Base-by-base conservation (phyloP, 2,888 invertebrate species). In the Dasypolia templi region DNA sequence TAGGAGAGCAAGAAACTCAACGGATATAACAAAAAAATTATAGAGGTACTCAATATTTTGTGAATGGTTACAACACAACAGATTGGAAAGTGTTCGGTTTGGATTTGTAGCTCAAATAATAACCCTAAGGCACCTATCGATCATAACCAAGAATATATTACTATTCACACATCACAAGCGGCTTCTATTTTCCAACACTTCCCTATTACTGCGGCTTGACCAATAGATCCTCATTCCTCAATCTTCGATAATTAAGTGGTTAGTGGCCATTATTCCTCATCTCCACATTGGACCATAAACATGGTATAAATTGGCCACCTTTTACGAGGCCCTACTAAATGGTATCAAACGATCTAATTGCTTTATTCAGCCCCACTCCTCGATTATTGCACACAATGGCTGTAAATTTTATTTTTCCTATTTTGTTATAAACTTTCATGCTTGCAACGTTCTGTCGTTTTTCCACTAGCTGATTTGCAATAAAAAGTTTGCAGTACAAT, bases 311-410 rank as follows among this genome's bases (percentile, higher is more conserved):
- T 83, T 78, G 79, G 58, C 77, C 55, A 67, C 63, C 53, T 81
- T n/a, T 84, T 87, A 81, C 79, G 79, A 79, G 66, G 80, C 68
- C 63, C 70, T 63, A 79, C 81, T 84, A 86, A 87, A 85, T 86
- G 82, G 71, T 87, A 87, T 87, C 88, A 81, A 68, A 70, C 67
- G 64, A 87, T 87, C 86, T 84, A 87, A 87, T 85, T 85, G 85
- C 86, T 87, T 82, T 86, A 88, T 85, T 86, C 83, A 71, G 39
- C 71, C 74, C 85, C 63, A 59, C 77, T 72, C 67, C 79, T 82
- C 79, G 63, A 81, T 79, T 80, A 78, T 81, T 69, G 80, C 77
- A 67, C 65, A 87, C 85, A 86, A 88, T 86, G 83, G 77, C 62
- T 3, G 56, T 80, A 65, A 65, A 83, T 19, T 77, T 81, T 78